Percentiles rank a stretch among this genome's conserved stretches.
These are phyloP conservation scores for Cosmopolites sordidus DNA, from an alignment of 2,888 invertebrate genomes.

Conservation along the genomic window DNA sequence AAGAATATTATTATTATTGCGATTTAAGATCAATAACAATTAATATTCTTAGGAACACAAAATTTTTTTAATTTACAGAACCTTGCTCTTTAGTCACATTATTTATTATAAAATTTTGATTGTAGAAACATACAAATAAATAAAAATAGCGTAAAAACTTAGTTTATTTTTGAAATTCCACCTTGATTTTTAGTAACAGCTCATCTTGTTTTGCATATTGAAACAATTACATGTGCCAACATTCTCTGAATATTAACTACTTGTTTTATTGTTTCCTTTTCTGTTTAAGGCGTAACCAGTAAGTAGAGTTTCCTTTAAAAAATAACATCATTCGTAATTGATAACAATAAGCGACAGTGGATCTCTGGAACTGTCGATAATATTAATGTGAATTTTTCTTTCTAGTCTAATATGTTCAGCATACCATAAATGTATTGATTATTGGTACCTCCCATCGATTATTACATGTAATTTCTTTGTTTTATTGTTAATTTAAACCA, in stretches of 20 bases:
- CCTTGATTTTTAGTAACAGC: not conserved
- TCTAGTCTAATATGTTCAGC: not conserved
- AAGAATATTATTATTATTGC: too few species aligned
- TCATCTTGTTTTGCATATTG: conserved; percentile 6
- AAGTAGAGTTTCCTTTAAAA: conserved; percentile 3
- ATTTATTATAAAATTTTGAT: too few species aligned
- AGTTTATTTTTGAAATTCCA: conserved; percentile 5
- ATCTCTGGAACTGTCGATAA: not conserved
- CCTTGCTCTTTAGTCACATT: too few species aligned
- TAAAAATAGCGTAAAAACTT: conserved; percentile 4
- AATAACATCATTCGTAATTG: conserved; percentile 1
- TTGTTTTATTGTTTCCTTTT: conserved; percentile 12
- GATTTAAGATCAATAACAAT: too few species aligned
- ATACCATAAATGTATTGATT: not conserved
- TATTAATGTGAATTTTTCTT: conserved; percentile 2
- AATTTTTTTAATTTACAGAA: too few species aligned
- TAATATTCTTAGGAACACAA: too few species aligned
- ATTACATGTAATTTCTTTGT: not conserved
- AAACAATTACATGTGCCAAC: conserved; percentile 13
- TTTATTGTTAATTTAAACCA: not conserved
- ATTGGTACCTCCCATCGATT: not conserved
- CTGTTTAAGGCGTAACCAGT: conserved; percentile 8
- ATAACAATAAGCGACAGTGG: not conserved
- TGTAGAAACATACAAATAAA: too few species aligned
- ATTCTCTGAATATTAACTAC: conserved; percentile 17